phyloP scores from a whole-genome alignment of 2,888 invertebrate genomes.

The Keiferia lycopersicella region DNA sequence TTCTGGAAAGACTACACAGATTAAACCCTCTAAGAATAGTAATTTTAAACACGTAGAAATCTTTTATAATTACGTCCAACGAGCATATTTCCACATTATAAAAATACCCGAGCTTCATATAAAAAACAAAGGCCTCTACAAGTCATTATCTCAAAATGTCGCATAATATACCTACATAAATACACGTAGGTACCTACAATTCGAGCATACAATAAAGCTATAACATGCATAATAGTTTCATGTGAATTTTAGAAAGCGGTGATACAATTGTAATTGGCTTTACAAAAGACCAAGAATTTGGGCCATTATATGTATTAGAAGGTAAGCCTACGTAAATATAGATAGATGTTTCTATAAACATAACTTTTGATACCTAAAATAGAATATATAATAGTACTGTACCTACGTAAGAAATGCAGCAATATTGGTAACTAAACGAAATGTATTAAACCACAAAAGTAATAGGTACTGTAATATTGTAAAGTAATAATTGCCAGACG shows the following conservation, averaged over 20 bases:
- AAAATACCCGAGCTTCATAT: constrained; percentile 30
- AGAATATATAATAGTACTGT: no score
- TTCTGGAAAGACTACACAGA: constrained; percentile 3
- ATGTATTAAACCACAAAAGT: no score
- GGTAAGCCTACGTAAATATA: no score
- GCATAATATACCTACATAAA: constrained; percentile 44
- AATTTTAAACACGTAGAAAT: constrained; percentile 22
- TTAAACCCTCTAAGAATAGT: constrained; percentile 15
- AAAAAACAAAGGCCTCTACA: constrained; percentile 41
- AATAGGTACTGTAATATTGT: no score
- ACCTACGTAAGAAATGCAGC: no score
- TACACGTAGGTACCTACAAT: constrained; percentile 26
- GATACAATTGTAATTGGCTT: neutral
- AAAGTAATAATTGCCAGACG: no score
- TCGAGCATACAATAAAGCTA: constrained; percentile 35
- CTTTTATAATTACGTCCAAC: constrained; percentile 36
- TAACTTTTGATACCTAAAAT: no score
- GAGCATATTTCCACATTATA: constrained; percentile 43
- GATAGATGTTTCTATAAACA: no score
- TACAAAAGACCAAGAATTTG: no score
- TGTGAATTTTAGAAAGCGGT: constrained; percentile 40
- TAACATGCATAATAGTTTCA: constrained; percentile 37
- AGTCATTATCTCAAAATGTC: constrained; percentile 59
- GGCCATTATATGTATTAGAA: no score
- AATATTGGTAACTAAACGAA: no score